These are phyloP conservation scores for Denticeps clupeoides DNA, from an alignment of 2,797 vertebrate genomes.

Conservation along the genomic window DNA sequence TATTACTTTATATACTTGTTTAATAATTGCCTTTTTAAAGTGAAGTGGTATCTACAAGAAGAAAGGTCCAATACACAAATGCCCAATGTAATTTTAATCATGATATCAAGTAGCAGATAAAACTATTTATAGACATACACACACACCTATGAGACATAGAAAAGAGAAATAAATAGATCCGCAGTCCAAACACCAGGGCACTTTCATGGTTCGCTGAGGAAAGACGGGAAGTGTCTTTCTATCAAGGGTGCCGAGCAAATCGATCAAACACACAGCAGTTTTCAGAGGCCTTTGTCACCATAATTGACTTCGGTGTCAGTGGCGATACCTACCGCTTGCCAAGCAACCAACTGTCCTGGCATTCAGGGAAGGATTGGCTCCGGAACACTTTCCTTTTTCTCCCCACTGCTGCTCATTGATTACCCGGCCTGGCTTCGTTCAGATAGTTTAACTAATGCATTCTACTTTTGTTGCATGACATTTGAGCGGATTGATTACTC, in stretches of 20 bases:
- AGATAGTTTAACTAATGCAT: constrained; percentile 21
- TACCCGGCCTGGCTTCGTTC: not conserved
- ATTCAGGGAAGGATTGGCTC: constrained; percentile 25
- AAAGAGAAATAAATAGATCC: too few species aligned
- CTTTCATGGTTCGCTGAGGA: not conserved
- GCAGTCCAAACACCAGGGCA: too few species aligned
- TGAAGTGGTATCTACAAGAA: too few species aligned
- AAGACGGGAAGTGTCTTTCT: not conserved
- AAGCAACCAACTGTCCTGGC: constrained; percentile 8
- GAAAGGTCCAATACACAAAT: too few species aligned
- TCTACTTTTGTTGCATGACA: constrained; percentile 25
- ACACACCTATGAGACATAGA: too few species aligned
- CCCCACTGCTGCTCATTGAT: too few species aligned
- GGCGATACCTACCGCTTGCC: constrained; percentile 15
- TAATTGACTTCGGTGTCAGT: constrained; percentile 27
- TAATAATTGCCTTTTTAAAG: too few species aligned
- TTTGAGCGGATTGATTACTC: constrained; percentile 31
- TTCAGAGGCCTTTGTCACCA: constrained; percentile 23
- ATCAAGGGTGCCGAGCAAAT: constrained; percentile 7
- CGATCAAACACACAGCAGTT: constrained; percentile 21
- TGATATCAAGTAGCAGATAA: too few species aligned
- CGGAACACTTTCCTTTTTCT: constrained; percentile 1
- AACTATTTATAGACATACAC: too few species aligned
- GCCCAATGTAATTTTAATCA: too few species aligned
- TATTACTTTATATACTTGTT: too few species aligned